A percentile compares a stretch with the other conserved stretches of the same genome.
Evolutionary conservation across 2,113 vertebrate species (phyloP).

Genomic region (Candoia aspera): DNA sequence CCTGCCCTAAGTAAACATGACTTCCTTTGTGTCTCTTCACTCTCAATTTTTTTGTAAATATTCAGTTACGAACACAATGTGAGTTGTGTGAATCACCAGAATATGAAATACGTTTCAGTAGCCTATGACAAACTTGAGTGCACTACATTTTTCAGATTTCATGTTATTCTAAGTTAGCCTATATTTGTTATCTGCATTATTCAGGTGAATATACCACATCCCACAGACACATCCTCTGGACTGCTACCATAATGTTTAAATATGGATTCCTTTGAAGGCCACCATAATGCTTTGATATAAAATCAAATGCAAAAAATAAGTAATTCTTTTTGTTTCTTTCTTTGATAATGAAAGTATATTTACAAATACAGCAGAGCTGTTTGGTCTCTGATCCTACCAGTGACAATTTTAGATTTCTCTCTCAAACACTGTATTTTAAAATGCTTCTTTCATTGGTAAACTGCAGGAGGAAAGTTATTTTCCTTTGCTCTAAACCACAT

Average conservation of each 20-base stretch:
- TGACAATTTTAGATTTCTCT: constrained; percentile 59
- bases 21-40: background rate
- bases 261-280: constrained; percentile 20
- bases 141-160: background rate
- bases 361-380: constrained; percentile 39
- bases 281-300: constrained; percentile 33
- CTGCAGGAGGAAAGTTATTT: constrained; percentile 59
- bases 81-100: background rate
- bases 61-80: background rate
- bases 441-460: constrained; percentile 55
- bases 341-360: constrained; percentile 40
- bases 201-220: background rate
- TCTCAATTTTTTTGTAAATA: background rate
- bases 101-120: background rate
- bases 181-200: background rate
- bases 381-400: constrained; percentile 47
- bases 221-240: background rate
- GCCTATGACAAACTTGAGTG: background rate
- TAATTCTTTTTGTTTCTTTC: constrained; percentile 31
- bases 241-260: constrained; percentile 24
- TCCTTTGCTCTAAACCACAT: constrained; percentile 62
- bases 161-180: background rate
- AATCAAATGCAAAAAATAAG: constrained; percentile 36
- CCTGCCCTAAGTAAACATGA: background rate
- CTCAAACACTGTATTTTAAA: constrained; percentile 56